These are phyloP conservation scores for Luidia sarsii DNA, from an alignment of 53 echinoderm and acorn worm genomes.

Conservation along the genomic window DNA sequence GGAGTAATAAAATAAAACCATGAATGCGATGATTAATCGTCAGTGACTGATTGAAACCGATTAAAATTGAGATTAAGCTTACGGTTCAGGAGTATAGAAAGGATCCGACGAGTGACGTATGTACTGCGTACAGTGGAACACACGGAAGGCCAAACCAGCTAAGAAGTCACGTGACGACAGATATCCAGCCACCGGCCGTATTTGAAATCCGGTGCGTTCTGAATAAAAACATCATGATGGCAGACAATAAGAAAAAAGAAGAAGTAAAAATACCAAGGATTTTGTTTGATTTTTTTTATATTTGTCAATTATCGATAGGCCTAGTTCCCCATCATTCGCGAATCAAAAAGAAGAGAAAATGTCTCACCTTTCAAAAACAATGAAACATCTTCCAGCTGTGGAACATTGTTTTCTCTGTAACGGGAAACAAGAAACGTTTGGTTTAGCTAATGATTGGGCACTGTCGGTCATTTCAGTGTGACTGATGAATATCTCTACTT, in stretches of 20 bases:
- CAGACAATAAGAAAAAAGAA: neutral
- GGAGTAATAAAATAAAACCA: no score
- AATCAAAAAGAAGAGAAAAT: neutral
- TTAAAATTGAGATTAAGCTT: no score
- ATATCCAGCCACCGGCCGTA: slow-evolving; percentile 93
- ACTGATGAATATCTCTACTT: no score
- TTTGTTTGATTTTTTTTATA: neutral
- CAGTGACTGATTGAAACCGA: no score
- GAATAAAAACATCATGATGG: slow-evolving; percentile 1
- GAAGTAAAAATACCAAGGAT: neutral
- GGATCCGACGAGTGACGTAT: slow-evolving; percentile 86
- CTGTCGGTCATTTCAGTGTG: no score
- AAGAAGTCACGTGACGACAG: slow-evolving; percentile 97
- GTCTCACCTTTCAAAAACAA: slow-evolving; percentile 83
- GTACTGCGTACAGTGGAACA: slow-evolving; percentile 97
- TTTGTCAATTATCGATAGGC: no score
- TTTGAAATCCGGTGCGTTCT: slow-evolving; percentile 90
- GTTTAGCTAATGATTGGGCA: no score
- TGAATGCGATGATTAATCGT: no score
- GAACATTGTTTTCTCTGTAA: slow-evolving; percentile 70
- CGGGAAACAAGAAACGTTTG: slow-evolving; percentile 7
- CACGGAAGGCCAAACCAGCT: slow-evolving; percentile 92
- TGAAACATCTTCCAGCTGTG: slow-evolving; percentile 96
- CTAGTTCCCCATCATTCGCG: neutral
- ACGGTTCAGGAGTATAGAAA: slow-evolving; percentile 98